Evolutionary conservation across 2,797 vertebrate species (phyloP).

Genomic region (Iguana delicatissima): DNA sequence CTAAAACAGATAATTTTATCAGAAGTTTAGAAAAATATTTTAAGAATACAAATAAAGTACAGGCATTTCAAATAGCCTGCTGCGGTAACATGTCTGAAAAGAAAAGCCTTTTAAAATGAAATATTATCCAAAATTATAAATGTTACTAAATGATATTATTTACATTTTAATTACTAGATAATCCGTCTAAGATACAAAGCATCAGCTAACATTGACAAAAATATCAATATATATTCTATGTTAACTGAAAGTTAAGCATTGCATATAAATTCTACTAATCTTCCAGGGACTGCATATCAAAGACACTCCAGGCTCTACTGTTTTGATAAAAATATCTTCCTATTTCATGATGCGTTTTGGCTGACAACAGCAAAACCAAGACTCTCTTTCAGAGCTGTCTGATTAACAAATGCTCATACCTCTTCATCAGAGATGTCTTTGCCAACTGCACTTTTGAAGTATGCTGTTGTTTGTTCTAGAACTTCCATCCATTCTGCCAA

Average conservation of each 20-base stretch:
- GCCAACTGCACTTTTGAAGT: constrained; percentile 84
- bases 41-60: neutral
- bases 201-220: neutral
- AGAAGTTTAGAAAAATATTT: neutral
- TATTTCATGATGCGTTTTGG: neutral
- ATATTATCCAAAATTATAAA: neutral
- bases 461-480: constrained; percentile 72
- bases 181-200: too few relatives aligned
- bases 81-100: neutral
- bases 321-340: neutral
- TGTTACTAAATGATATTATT: neutral
- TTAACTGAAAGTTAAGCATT: neutral
- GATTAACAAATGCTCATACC: constrained; percentile 74
- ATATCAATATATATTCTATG: neutral
- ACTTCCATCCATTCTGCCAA: constrained; percentile 87
- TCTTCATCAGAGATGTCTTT: constrained; percentile 84
- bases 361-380: neutral
- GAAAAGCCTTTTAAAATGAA: neutral
- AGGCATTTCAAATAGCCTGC: neutral
- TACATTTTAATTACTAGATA: neutral
- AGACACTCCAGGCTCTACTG: neutral
- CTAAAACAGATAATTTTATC: too few relatives aligned
- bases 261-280: neutral
- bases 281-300: neutral
- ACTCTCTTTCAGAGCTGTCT: accelerated